These are phyloP conservation scores for Lasioglossum zephyrum DNA, from an alignment of 2,888 invertebrate genomes.

Conservation along the genomic window DNA sequence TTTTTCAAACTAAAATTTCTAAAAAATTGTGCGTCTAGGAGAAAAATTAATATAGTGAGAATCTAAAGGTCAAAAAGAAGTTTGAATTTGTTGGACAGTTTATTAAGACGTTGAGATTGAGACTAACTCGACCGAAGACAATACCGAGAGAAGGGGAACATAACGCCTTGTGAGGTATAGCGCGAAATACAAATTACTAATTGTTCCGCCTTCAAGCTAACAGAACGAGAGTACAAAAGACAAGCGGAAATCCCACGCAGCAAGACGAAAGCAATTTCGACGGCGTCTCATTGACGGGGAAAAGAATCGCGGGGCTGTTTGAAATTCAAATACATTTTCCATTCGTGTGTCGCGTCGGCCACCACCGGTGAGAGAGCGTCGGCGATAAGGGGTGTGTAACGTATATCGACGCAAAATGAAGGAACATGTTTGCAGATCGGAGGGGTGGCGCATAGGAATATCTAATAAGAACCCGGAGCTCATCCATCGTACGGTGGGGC, in stretches of 20 bases:
- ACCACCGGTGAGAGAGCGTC: constrained; percentile 12
- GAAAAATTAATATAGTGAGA: no score
- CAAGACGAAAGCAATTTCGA: neutral
- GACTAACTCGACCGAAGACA: no score
- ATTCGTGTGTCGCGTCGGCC: constrained; percentile 39
- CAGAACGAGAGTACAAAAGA: neutral
- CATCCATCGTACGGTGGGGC: constrained; percentile 81
- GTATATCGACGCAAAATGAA: constrained; percentile 74
- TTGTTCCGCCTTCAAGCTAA: no score
- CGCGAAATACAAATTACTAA: no score
- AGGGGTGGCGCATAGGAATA: constrained; percentile 79
- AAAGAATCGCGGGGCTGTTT: neutral
- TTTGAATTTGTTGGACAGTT: no score
- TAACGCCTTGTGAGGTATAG: no score
- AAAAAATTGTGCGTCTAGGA: no score
- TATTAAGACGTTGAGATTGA: no score
- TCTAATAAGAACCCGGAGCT: constrained; percentile 82
- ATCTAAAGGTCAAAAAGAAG: no score
- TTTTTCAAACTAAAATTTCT: no score
- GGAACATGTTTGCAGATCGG: constrained; percentile 72
- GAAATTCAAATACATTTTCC: constrained; percentile 34
- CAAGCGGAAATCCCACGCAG: neutral
- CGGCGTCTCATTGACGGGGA: neutral
- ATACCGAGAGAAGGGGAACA: no score
- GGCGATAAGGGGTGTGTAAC: constrained; percentile 68